These are phyloP conservation scores for Phymanthus crucifer DNA, from an alignment of 92 coral and sea anemone species.

Conservation along the genomic window DNA sequence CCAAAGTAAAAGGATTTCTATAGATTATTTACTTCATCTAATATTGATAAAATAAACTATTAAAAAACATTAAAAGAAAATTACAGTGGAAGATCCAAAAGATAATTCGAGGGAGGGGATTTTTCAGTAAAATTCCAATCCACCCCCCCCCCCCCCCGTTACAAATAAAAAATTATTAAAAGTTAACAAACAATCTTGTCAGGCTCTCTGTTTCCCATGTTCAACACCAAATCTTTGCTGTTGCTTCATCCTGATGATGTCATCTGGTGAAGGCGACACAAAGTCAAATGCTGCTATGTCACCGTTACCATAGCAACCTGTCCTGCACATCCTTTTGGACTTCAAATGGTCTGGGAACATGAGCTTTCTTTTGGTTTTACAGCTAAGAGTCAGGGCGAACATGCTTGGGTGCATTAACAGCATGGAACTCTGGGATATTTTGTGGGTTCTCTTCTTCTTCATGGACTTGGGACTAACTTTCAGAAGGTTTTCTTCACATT, in stretches of 20 bases:
- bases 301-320: slow-evolving; percentile 27
- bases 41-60: no score
- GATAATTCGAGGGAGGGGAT: no score
- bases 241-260: slow-evolving; percentile 67
- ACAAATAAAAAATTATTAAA: no score
- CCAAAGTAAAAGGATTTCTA: no score
- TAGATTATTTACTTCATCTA: no score
- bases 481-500: not conserved
- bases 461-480: not conserved
- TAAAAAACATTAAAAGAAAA: no score
- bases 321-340: slow-evolving; percentile 5
- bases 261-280: slow-evolving; percentile 85
- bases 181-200: not conserved
- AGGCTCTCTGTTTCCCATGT: slow-evolving; percentile 19
- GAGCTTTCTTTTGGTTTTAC: slow-evolving; percentile 24
- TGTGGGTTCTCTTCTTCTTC: not conserved
- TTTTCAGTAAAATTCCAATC: no score
- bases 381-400: slow-evolving; percentile 68
- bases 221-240: slow-evolving; percentile 55
- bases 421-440: slow-evolving; percentile 11
- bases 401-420: slow-evolving; percentile 53
- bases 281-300: slow-evolving; percentile 68
- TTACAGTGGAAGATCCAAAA: no score
- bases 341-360: not conserved
- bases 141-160: no score